Evolutionary conservation across 2,888 invertebrate species (phyloP), one percentile per base, ranked within the genome.

Genomic region (Epinotia nisella): DNA sequence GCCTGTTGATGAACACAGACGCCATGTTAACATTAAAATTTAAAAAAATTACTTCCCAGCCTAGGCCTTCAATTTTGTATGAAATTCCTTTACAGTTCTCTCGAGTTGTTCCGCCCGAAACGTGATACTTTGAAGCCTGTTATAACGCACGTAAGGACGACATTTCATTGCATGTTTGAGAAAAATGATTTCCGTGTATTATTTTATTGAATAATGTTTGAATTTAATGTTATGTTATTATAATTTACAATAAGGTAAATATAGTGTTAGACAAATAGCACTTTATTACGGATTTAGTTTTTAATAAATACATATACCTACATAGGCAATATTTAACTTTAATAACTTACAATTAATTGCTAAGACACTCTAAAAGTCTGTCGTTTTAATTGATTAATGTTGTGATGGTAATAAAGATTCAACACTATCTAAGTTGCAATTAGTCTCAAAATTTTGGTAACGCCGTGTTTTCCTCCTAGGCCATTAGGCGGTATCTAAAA

Each of bases 331-430:
- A n/a, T 19, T 70, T 58, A 58, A 4, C 15, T 58, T 64, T 21
- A 56, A n/a, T 29, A 39, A 39, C 66, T 66, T 66, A 66, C 41
- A 65, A 15, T 70, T 64, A 29, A 62, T 58, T 64, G 56, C 56
- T 70, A 70, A 70, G 64, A 70, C 70, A 70, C 70, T 64, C 64
- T 55, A 64, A 21, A 64, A 70, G 70, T 65, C 70, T 70, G 58
- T 70, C 64, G 56, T 70, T 70, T 58, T 9, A 58, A 58, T 64
- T 64, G 49, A 51, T 39, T 17, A 55, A 56, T 62, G 41, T 45
- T 70, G 70, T 70, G 70, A 70, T 70, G 70, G 45, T 13, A 62
- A 29, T 53, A 21, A n/a, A 53, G 53, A 29, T 17, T 24, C n/a
- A 24, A 61, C 41, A 7, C 41, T n/a, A 55, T 61, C 17, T 11